phyloP scores from a whole-genome alignment of 2,888 invertebrate species.

The Sphecodes monilicornis region DNA sequence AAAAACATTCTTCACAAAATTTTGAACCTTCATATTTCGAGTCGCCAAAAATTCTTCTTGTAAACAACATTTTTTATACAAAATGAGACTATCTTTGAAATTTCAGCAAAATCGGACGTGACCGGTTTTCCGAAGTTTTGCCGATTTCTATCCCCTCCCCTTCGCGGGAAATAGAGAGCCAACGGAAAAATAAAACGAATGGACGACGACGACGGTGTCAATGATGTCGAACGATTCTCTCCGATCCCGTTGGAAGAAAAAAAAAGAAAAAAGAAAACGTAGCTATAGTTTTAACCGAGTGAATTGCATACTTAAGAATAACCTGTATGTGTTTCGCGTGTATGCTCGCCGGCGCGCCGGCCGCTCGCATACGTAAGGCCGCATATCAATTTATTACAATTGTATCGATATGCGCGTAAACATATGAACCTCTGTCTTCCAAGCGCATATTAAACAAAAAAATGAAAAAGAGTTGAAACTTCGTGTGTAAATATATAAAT shows the following conservation, averaged over 20 bases:
- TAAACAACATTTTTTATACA: too few relatives aligned
- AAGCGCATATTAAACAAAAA: slow-evolving; percentile 77
- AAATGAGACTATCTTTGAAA: too few relatives aligned
- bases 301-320: slow-evolving; percentile 49
- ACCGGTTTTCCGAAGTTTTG: too few relatives aligned
- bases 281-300: slow-evolving; percentile 30
- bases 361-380: slow-evolving; percentile 13
- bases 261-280: not conserved
- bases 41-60: too few relatives aligned
- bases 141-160: too few relatives aligned
- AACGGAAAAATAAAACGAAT: not conserved
- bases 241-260: slow-evolving; percentile 23
- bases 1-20: too few relatives aligned
- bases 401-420: slow-evolving; percentile 74
- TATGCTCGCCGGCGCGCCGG: slow-evolving; percentile 13
- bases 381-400: slow-evolving; percentile 45
- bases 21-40: too few relatives aligned
- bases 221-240: slow-evolving; percentile 8
- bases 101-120: too few relatives aligned
- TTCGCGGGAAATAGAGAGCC: not conserved
- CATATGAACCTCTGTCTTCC: slow-evolving; percentile 84
- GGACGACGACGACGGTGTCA: not conserved
- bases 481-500: slow-evolving; percentile 71
- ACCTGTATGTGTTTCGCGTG: slow-evolving; percentile 40
- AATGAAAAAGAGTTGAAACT: slow-evolving; percentile 62